These are phyloP conservation scores for Euplexia lucipara DNA, from an alignment of 2,888 invertebrate genomes.

Conservation along the genomic window DNA sequence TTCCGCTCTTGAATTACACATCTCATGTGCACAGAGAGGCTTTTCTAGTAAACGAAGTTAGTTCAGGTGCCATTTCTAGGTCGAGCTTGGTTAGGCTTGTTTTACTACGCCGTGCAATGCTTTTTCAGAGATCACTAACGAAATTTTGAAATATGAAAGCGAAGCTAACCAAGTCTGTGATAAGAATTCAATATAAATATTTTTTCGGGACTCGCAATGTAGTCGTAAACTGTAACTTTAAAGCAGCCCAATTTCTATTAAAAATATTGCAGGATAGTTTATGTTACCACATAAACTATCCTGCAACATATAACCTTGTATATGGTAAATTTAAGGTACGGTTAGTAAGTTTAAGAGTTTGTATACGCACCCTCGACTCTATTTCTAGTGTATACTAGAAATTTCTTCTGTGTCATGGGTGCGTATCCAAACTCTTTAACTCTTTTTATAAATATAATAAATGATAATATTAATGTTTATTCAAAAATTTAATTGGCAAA, in stretches of 20 bases:
- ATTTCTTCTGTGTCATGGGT: no score
- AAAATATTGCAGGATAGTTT: not conserved
- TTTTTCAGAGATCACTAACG: constrained; percentile 62
- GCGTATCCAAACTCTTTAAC: no score
- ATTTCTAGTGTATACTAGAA: no score
- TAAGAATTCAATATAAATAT: not conserved
- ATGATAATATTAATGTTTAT: no score
- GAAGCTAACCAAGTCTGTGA: constrained; percentile 13
- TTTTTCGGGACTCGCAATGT: not conserved
- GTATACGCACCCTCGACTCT: no score
- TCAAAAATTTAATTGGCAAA: no score
- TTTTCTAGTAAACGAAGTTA: constrained; percentile 82
- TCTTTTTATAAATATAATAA: no score
- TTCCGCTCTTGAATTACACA: constrained; percentile 53
- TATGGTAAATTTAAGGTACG: no score
- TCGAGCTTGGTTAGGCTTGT: constrained; percentile 77
- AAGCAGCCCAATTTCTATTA: not conserved
- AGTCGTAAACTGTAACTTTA: not conserved
- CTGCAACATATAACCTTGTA: no score
- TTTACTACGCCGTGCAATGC: constrained; percentile 69
- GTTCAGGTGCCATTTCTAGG: constrained; percentile 83
- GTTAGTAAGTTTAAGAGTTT: no score
- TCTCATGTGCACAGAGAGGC: constrained; percentile 71
- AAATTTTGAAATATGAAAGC: constrained; percentile 48
- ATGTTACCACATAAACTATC: no score